phyloP scores from a whole-genome alignment of 2,113 vertebrate species.

The Paradoxurus hermaphroditus region DNA sequence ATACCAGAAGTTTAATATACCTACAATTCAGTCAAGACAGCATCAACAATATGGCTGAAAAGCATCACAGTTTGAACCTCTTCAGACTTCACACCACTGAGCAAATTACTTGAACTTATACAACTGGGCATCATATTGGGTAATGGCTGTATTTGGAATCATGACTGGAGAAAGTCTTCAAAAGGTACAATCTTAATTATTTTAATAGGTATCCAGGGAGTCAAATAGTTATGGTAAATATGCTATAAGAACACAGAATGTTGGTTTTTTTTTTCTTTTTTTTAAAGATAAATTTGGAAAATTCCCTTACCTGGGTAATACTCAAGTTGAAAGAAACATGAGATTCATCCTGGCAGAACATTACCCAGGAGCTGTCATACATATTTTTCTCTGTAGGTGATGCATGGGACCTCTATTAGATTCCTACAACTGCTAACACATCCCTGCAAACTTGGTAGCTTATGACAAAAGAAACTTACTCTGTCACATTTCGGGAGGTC shows the following conservation, averaged over 20 bases:
- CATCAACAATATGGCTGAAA: not conserved
- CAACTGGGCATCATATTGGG: not conserved
- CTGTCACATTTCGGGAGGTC: not conserved
- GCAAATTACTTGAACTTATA: conserved; percentile 2
- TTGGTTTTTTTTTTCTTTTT: too few relatives aligned
- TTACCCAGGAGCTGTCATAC: not conserved
- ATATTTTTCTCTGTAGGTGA: not conserved
- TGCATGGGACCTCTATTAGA: not conserved
- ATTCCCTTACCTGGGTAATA: not conserved
- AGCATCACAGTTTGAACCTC: not conserved
- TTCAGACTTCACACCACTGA: not conserved
- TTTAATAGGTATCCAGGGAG: not conserved
- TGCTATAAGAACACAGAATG: not conserved
- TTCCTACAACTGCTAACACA: not conserved
- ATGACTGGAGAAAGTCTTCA: not conserved
- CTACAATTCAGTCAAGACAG: not conserved
- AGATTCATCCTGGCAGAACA: not conserved
- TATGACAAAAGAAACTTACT: not conserved
- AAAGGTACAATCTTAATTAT: not conserved
- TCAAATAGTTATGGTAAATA: not conserved
- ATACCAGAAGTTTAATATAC: not conserved
- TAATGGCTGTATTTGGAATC: not conserved
- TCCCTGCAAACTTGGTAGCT: not conserved
- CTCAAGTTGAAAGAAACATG: not conserved
- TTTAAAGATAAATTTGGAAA: not conserved